Evolutionary conservation across 2,113 vertebrate genomes (phyloP).

Genomic region (Xiphophorus hellerii): DNA sequence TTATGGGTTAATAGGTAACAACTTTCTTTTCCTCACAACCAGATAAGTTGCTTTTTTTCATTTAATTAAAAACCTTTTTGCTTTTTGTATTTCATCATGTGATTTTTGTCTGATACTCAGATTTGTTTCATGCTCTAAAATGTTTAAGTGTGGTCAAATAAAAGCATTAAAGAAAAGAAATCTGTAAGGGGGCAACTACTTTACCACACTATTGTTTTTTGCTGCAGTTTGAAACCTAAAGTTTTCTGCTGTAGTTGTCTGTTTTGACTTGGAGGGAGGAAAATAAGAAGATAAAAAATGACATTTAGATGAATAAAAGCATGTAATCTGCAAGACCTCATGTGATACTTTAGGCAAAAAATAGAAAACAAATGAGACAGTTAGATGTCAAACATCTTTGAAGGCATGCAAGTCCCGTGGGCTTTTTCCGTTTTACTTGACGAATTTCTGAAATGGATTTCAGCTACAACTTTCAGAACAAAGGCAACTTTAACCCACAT

Average conservation of each 20-base stretch:
- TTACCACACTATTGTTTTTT: neutral
- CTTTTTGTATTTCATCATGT: neutral
- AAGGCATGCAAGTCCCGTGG: neutral
- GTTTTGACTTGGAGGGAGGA: conserved; percentile 2
- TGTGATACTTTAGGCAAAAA: neutral
- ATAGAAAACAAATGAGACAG: neutral
- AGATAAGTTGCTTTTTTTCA: too few species aligned
- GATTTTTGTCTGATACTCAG: neutral
- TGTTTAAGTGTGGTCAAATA: too few species aligned
- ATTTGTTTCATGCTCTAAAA: neutral
- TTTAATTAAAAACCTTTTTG: too few species aligned
- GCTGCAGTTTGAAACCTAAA: too few species aligned
- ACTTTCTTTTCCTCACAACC: too few species aligned
- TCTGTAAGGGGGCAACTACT: neutral
- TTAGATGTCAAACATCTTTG: neutral
- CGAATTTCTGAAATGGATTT: neutral
- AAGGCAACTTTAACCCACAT: neutral
- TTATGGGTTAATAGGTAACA: neutral
- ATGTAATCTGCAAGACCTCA: neutral
- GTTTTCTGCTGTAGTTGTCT: neutral
- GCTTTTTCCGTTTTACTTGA: neutral
- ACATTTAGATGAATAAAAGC: neutral
- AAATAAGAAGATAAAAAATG: neutral
- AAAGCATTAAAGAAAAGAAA: neutral
- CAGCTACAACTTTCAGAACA: neutral